phyloP scores from a whole-genome alignment of 2,797 vertebrate species.

The Poecilia wingei region DNA sequence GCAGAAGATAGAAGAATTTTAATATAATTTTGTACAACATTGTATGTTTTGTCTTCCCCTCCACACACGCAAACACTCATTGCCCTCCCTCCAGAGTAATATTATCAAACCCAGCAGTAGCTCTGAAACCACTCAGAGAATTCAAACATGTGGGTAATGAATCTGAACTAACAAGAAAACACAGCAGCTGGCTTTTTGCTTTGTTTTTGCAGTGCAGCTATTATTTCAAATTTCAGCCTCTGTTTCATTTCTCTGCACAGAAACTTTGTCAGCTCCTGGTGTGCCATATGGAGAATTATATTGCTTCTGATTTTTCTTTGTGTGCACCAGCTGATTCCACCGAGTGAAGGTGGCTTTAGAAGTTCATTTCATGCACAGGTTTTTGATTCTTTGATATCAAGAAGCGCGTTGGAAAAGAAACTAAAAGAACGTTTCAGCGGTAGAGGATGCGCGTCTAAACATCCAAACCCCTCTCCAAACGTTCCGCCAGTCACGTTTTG shows the following conservation, averaged over 20 bases:
- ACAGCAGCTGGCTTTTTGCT: conserved; percentile 26
- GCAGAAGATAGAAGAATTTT: neutral
- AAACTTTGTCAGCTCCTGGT: conserved; percentile 36
- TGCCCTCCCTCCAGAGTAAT: conserved; percentile 5
- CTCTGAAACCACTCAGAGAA: conserved; percentile 30
- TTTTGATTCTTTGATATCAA: conserved; percentile 62
- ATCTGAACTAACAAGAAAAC: conserved; percentile 47
- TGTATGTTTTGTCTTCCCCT: conserved; percentile 13
- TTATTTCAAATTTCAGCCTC: conserved; percentile 36
- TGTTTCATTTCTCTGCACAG: conserved; percentile 35
- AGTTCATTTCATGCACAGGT: conserved; percentile 48
- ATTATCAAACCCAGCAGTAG: conserved; percentile 31
- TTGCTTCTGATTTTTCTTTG: conserved; percentile 54
- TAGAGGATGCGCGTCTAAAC: neutral
- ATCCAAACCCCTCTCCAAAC: conserved; percentile 1
- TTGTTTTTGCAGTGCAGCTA: conserved; percentile 31
- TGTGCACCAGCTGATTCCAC: conserved; percentile 18
- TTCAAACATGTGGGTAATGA: conserved; percentile 46
- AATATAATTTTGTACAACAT: conserved; percentile 21
- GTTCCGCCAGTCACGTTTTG: neutral
- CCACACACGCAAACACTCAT: fast-evolving
- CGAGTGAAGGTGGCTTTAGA: conserved; percentile 7
- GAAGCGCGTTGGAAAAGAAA: conserved; percentile 55
- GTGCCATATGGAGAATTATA: conserved; percentile 47
- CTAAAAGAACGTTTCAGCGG: conserved; percentile 30